phyloP scores from a whole-genome alignment of 2,888 invertebrate genomes.

The Diadromus collaris region DNA sequence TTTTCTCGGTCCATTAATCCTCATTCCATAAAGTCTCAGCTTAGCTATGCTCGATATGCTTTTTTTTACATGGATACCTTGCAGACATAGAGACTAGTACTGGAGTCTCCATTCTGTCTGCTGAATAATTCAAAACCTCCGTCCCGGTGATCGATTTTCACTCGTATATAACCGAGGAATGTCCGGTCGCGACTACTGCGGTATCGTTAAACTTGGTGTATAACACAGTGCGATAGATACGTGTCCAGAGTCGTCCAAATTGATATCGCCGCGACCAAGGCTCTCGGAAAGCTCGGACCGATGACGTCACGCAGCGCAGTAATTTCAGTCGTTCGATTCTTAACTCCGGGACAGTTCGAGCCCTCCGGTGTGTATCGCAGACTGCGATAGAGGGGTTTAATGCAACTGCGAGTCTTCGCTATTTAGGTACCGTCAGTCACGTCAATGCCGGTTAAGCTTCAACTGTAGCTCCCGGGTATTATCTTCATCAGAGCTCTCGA shows the following conservation, averaged over 20 bases:
- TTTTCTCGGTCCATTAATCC: neutral
- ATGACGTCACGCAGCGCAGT: slow-evolving; percentile 12
- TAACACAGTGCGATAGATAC: neutral
- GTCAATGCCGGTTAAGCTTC: slow-evolving; percentile 47
- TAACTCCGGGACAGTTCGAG: slow-evolving; percentile 21
- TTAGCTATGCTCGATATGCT: neutral
- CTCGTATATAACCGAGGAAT: slow-evolving; percentile 30
- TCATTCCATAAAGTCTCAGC: neutral
- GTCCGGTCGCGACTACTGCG: slow-evolving; percentile 25
- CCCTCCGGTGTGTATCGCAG: slow-evolving; percentile 10
- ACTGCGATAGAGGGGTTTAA: slow-evolving; percentile 38
- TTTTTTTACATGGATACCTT: neutral
- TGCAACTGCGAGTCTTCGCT: slow-evolving; percentile 54
- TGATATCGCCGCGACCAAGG: neutral
- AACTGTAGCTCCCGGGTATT: slow-evolving; percentile 39
- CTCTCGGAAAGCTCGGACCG: neutral
- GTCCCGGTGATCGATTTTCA: slow-evolving; percentile 42
- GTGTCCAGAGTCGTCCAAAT: slow-evolving; percentile 23
- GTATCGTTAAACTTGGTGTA: slow-evolving; percentile 16
- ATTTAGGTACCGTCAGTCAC: slow-evolving; percentile 41
- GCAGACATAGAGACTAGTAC: neutral
- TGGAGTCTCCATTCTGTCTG: neutral
- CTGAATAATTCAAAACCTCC: slow-evolving; percentile 44
- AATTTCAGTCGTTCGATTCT: slow-evolving; percentile 39
- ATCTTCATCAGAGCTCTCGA: slow-evolving; percentile 41